Conservation (phyloP, 2,888 invertebrate genomes). For the Exephanes ischioxanthus region DNA sequence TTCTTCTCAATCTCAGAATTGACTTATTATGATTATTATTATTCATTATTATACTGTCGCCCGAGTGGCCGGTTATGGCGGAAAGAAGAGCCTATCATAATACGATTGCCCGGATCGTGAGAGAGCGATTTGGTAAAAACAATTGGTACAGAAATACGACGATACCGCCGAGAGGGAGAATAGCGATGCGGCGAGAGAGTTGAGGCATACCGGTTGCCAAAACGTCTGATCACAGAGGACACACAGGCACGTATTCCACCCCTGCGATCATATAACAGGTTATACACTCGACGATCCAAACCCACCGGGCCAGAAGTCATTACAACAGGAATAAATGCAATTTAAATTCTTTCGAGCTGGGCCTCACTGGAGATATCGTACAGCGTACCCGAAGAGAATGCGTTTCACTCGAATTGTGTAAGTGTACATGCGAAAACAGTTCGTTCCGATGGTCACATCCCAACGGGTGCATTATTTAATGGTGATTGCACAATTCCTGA, state of each 20-base stretch:
- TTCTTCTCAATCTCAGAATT: conserved; percentile 12
- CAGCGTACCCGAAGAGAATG: background rate
- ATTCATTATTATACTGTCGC: conserved; percentile 5
- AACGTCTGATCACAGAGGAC: conserved; percentile 55
- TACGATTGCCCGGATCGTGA: conserved; percentile 4
- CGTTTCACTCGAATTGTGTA: too few species aligned
- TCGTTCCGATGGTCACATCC: background rate
- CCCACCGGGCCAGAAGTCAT: conserved; percentile 50
- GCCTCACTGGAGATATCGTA: background rate
- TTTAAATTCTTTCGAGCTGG: conserved; percentile 32
- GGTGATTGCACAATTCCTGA: conserved; percentile 52
- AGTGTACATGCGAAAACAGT: too few species aligned
- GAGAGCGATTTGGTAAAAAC: conserved; percentile 33
- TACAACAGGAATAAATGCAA: conserved; percentile 53
- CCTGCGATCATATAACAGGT: conserved; percentile 55
- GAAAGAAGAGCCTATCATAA: conserved; percentile 26
- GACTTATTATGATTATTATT: conserved; percentile 27
- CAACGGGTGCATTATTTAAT: conserved; percentile 48
- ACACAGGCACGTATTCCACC: conserved; percentile 23
- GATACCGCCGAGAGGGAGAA: too few species aligned
- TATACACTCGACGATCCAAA: conserved; percentile 17
- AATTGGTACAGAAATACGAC: conserved; percentile 13
- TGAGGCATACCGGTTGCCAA: conserved; percentile 57
- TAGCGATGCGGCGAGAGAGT: conserved; percentile 13
- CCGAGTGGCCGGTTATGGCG: background rate